A percentile compares a stretch with the other conserved stretches of the same genome.
These are phyloP conservation scores for Petroica traversi DNA, from an alignment of 2,113 vertebrate species.

Conservation along the genomic window DNA sequence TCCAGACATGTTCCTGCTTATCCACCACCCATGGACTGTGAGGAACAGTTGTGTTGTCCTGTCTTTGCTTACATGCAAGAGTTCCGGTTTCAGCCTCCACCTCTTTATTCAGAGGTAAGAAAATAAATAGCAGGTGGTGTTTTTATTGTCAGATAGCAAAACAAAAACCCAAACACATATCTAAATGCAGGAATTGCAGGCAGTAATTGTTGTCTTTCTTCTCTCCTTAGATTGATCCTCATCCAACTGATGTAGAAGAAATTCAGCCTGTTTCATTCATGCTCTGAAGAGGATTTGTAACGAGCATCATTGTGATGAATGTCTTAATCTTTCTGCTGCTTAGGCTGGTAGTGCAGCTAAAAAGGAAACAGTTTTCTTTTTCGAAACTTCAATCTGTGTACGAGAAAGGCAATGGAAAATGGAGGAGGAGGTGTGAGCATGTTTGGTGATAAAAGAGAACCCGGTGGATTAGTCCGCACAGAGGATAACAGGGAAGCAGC, in stretches of 20 bases:
- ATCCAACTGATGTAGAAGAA: conserved; percentile 71
- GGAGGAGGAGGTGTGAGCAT: not conserved
- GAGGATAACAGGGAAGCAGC: not conserved
- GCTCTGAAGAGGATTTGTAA: conserved; percentile 49
- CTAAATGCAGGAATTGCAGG: not conserved
- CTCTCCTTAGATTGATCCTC: conserved; percentile 73
- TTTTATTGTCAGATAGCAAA: not conserved
- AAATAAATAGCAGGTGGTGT: not conserved
- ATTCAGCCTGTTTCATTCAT: conserved; percentile 65
- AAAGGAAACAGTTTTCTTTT: conserved; percentile 4
- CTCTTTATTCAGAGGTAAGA: conserved; percentile 84
- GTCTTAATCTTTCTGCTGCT: conserved; percentile 26
- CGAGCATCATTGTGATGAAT: conserved; percentile 30
- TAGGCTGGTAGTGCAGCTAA: conserved; percentile 37
- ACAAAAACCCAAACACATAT: not conserved
- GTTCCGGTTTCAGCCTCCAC: conserved; percentile 84
- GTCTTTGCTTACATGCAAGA: conserved; percentile 79
- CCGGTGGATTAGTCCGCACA: not conserved
- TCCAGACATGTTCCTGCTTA: conserved; percentile 66
- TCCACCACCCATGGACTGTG: conserved; percentile 57
- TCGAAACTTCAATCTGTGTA: not conserved
- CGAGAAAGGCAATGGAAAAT: not conserved
- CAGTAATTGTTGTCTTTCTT: conserved; percentile 14
- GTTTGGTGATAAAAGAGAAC: not conserved
- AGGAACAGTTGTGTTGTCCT: conserved; percentile 70